Percentiles rank a stretch among this genome's conserved stretches.
Evolutionary conservation across 2,113 vertebrate species (phyloP).

Genomic region (Bombycilla garrulus): DNA sequence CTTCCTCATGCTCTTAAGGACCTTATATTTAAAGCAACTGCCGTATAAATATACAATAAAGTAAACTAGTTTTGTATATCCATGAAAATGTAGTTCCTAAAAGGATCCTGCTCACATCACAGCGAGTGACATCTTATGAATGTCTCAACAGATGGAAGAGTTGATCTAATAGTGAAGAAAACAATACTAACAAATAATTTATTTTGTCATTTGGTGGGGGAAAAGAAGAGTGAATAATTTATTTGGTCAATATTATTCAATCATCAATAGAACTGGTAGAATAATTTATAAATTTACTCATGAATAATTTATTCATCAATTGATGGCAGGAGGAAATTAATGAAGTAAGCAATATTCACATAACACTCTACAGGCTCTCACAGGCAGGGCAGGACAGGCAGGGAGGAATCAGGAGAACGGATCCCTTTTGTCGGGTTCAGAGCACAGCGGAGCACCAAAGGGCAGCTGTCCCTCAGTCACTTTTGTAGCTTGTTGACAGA

Average conservation of each 20-base stretch:
- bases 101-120: neutral
- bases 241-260: slow-evolving; percentile 49
- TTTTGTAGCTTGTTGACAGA: neutral
- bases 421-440: neutral
- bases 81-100: neutral
- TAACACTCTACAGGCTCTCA: neutral
- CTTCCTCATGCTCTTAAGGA: neutral
- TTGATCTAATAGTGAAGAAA: slow-evolving; percentile 7
- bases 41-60: neutral
- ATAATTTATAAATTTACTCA: slow-evolving; percentile 61
- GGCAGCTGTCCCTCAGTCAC: neutral
- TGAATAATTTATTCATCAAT: slow-evolving; percentile 50
- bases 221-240: slow-evolving; percentile 51
- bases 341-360: slow-evolving; percentile 35
- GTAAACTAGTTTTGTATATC: neutral
- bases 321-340: slow-evolving; percentile 38
- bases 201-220: slow-evolving; percentile 24
- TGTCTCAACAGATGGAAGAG: neutral
- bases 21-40: neutral
- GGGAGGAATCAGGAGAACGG: neutral
- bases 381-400: neutral
- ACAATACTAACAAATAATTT: slow-evolving; percentile 45
- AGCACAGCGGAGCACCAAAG: neutral
- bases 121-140: neutral
- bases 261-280: slow-evolving; percentile 35